phyloP scores from a whole-genome alignment of 2,797 vertebrate genomes.

The Rhyacichthys aspro region DNA sequence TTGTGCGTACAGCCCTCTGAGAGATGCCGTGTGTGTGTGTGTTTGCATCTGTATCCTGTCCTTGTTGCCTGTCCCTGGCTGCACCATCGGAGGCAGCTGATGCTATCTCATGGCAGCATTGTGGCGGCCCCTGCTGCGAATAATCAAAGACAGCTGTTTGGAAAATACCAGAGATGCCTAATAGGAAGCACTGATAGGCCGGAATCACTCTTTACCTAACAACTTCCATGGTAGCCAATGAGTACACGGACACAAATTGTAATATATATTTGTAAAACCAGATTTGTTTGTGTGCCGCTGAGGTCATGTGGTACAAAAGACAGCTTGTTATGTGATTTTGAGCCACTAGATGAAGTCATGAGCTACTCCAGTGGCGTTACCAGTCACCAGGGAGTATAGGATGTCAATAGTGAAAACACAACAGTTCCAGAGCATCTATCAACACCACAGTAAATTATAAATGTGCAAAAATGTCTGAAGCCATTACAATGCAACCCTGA shows the following conservation, averaged over 20 bases:
- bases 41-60: conserved; percentile 74
- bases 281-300: neutral
- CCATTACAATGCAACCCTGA: no score
- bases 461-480: no score
- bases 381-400: no score
- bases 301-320: neutral
- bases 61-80: conserved; percentile 68
- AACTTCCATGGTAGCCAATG: conserved; percentile 16
- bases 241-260: no score
- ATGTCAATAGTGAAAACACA: neutral
- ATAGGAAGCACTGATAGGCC: conserved; percentile 70
- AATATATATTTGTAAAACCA: no score
- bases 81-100: conserved; percentile 76
- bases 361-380: neutral
- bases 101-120: conserved; percentile 79
- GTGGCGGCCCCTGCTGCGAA: conserved; percentile 76
- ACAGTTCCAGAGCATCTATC: no score
- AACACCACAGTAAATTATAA: no score
- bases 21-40: conserved; percentile 33
- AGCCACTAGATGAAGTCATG: neutral
- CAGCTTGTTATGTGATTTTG: neutral
- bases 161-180: conserved; percentile 80
- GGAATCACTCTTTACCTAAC: conserved; percentile 68
- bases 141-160: conserved; percentile 83
- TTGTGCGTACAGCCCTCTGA: no score